phyloP scores from a whole-genome alignment of 1,140 invertebrate genomes.

The Argopecten irradians region DNA sequence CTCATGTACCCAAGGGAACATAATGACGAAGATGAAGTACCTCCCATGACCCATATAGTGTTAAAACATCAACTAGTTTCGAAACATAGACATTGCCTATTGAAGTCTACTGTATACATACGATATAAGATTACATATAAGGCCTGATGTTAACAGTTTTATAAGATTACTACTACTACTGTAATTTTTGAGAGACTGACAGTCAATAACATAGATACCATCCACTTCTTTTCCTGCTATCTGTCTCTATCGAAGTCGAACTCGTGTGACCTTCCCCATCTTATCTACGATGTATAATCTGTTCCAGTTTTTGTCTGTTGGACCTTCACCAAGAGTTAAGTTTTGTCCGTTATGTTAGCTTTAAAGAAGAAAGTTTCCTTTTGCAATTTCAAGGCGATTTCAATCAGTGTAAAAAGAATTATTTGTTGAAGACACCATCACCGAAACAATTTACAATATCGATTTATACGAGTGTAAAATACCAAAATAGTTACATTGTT shows the following conservation, averaged over 20 bases:
- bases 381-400: background rate
- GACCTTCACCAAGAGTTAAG: background rate
- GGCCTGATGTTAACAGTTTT: background rate
- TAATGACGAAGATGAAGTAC: background rate
- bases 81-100: background rate
- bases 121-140: background rate
- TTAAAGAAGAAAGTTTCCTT: background rate
- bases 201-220: background rate
- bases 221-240: background rate
- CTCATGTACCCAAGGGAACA: background rate
- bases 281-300: background rate
- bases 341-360: background rate
- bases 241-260: background rate
- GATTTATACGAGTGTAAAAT: too few species aligned
- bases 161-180: background rate
- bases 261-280: background rate
- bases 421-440: too few species aligned
- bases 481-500: too few species aligned
- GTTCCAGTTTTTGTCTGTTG: conserved; percentile 4
- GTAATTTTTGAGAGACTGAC: background rate
- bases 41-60: background rate
- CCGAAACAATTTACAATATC: too few species aligned
- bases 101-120: background rate
- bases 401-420: too few species aligned
- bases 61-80: background rate